These are phyloP conservation scores for Drosophila pachea DNA, from an alignment of 1,140 invertebrate species.

Conservation along the genomic window DNA sequence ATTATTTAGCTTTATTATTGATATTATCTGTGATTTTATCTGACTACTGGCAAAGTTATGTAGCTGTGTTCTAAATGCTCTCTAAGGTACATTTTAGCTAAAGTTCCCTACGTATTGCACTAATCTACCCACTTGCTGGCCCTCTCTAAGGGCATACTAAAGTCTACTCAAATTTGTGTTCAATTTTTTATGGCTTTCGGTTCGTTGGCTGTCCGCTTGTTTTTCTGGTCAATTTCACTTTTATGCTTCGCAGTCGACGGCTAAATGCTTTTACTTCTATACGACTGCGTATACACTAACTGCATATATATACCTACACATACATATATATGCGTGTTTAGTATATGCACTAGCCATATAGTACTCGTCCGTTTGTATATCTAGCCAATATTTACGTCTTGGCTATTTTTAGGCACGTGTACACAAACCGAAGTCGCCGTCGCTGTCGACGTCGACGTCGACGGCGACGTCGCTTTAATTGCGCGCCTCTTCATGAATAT, in stretches of 20 bases:
- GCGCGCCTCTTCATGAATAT: constrained; percentile 44
- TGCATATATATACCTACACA: constrained; percentile 16
- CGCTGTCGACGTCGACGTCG: constrained; percentile 1
- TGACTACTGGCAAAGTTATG: too few relatives aligned
- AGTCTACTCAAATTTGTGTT: constrained; percentile 47
- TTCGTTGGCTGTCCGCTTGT: constrained; percentile 47
- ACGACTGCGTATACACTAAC: constrained; percentile 10
- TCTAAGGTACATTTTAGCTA: too few relatives aligned
- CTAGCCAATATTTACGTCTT: constrained; percentile 62
- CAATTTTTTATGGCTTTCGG: constrained; percentile 56
- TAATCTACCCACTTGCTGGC: neutral
- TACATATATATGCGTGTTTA: constrained; percentile 24
- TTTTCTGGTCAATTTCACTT: constrained; percentile 73
- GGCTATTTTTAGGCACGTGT: constrained; percentile 60
- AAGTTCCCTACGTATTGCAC: neutral
- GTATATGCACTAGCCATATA: constrained; percentile 34
- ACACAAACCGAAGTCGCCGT: constrained; percentile 41
- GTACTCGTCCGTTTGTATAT: constrained; percentile 20
- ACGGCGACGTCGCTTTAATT: constrained; percentile 36
- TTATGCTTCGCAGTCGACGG: constrained; percentile 70
- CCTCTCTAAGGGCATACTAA: constrained; percentile 1
- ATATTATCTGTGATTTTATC: too few relatives aligned
- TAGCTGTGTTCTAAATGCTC: too few relatives aligned
- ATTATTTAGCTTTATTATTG: too few relatives aligned
- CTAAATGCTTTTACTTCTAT: constrained; percentile 56